These are phyloP conservation scores for Drosophila falleni DNA, from an alignment of 2,888 invertebrate genomes.

Conservation along the genomic window DNA sequence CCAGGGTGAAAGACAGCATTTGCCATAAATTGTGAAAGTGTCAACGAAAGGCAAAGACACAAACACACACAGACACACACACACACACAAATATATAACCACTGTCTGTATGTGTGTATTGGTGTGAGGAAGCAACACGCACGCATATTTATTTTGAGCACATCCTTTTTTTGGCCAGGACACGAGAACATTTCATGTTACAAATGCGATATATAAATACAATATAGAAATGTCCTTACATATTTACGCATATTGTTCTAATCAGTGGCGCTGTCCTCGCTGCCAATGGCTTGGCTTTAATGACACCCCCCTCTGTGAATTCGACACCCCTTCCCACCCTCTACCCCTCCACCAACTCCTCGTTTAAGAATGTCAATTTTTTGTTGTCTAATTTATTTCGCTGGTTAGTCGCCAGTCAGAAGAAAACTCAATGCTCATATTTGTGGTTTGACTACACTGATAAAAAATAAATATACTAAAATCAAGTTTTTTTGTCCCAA, in stretches of 20 bases:
- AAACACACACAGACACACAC: slow-evolving; percentile 41
- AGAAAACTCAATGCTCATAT: slow-evolving; percentile 45
- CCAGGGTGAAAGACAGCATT: slow-evolving; percentile 74
- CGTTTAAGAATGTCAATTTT: slow-evolving; percentile 70
- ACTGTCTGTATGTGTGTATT: slow-evolving; percentile 26
- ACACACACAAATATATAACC: slow-evolving; percentile 16
- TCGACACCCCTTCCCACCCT: slow-evolving; percentile 6
- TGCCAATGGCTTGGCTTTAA: slow-evolving; percentile 53
- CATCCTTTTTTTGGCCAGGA: slow-evolving; percentile 67
- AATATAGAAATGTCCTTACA: slow-evolving; percentile 60
- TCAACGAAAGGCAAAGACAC: slow-evolving; percentile 78
- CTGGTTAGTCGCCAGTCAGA: slow-evolving; percentile 39
- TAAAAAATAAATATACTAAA: too few species aligned
- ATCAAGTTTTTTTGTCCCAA: too few species aligned
- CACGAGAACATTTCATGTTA: slow-evolving; percentile 31
- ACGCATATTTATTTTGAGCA: slow-evolving; percentile 80
- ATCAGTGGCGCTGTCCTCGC: slow-evolving; percentile 54
- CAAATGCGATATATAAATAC: slow-evolving; percentile 69
- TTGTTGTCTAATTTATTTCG: slow-evolving; percentile 76
- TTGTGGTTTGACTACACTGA: slow-evolving; percentile 48
- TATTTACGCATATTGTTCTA: slow-evolving; percentile 78
- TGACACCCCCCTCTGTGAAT: slow-evolving; percentile 37
- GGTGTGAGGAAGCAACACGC: slow-evolving; percentile 78
- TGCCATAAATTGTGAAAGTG: slow-evolving; percentile 83
- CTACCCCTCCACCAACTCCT: neutral